Base-by-base conservation (phyloP, 2,888 invertebrate genomes). In the Parnassius mnemosyne region DNA sequence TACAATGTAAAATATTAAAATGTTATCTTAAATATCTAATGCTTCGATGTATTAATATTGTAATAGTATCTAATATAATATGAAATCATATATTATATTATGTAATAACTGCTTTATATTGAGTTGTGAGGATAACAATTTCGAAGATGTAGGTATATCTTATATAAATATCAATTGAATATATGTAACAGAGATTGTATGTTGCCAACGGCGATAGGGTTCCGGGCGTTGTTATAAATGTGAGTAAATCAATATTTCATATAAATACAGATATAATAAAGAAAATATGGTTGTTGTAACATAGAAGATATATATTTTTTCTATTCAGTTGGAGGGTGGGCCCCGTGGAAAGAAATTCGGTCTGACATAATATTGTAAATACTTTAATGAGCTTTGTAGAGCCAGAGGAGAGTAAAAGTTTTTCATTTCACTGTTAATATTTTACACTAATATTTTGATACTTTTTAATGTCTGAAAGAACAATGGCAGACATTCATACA, bases 251-350 rank as follows among this genome's bases (percentile, higher is more conserved):
- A 42, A 44, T 43, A 51, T 49, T 13, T n/a, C 47, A 44, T 54
- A 46, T 61, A 60, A 67, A 57, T 65, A 68, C 61, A 71, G 68
- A 69, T 66, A 63, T 71, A 34, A 73, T 68, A 66, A 64, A 76
- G 69, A 72, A 64, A 72, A 68, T 74, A 74, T 76, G 77, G 75
- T 82, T 85, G 82, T 84, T 85, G 80, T 80, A 71, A 74, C 70
- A 73, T 79, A 75, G 74, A 34, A 84, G 75, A 83, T 76, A 78
- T 85, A 80, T 83, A 83, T 86, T 80, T 84, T 84, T 81, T 80
- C 72, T 77, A 83, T 83, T 84, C 69, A 74, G 75, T 85, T 81
- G 77, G 75, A 73, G 49, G 7, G 51, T 10, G 10, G 44, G 13
- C 16, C 10, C 10, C 3, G 34, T 34, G 5, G 34, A 34, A 34